Base-by-base conservation (phyloP, 2,888 invertebrate genomes). In the Aspidiotus rigidus region DNA sequence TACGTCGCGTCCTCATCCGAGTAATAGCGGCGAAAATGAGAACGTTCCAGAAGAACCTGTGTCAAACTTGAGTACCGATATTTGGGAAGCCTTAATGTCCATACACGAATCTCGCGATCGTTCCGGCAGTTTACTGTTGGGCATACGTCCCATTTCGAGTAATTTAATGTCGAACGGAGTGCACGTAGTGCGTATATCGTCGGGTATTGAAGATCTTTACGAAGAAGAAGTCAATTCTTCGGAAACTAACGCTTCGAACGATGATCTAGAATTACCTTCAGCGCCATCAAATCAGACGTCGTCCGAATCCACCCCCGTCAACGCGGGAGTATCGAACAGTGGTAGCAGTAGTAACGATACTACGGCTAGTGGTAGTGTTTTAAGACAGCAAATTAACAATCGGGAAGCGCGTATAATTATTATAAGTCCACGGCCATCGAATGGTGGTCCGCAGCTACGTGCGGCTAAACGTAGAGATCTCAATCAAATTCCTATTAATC, bases 71-170 rank as follows among this genome's bases (percentile, higher is more conserved):
- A 28, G 28, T 28, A 56, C 66, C 11, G 66, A 66, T 49, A 41
- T 66, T 1, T 85, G 86, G 85, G 86, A 86, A 75, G 86, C 86
- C 11, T 79, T 85, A 17, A 84, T 86, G 69, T 40, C 66, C 17
- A 59, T 66, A 0, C 60, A 44, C 39, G 66, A 66, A 66, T 66
- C 66, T 42, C 66, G 66, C 49, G 66, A 66, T 17, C 66, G 66
- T 13, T 13, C 64, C 11, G 28, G 17, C 13, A 64, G 57, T 42
- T 15, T 66, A 7, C 53, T 66, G 10, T 28, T 66, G 16, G 57
- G 57, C 39, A 28, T 66, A 15, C 64, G 56, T 5, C 60, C 66
- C 8, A 44, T 44, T 17, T 11, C 59, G 8, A 66, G n/a, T 39
- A 55, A 39, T 56, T 39, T n/a, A 28, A 44, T 66, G 17, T 55